Evolutionary conservation across 2,113 vertebrate genomes (phyloP).

Genomic region (Centropristis striata): DNA sequence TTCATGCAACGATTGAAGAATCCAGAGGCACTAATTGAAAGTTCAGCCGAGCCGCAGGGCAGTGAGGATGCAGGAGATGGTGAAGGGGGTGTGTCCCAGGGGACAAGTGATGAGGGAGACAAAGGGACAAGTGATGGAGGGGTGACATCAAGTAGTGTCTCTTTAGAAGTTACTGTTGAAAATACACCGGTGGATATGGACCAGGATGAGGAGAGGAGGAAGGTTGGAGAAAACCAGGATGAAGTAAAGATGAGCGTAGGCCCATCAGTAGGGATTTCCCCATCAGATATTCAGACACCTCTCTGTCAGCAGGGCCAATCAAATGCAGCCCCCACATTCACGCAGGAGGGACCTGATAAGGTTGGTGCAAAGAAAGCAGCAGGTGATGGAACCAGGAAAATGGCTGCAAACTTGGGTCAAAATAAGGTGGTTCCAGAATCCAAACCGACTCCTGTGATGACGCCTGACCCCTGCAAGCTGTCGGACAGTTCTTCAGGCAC

Average conservation of each 20-base stretch:
- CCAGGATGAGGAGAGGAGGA: constrained; percentile 49
- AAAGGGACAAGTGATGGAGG: constrained; percentile 68
- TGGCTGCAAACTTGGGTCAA: constrained; percentile 69
- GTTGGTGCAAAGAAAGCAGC: constrained; percentile 44
- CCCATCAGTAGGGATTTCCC: constrained; percentile 70
- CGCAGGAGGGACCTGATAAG: constrained; percentile 58
- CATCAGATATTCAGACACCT: constrained; percentile 67
- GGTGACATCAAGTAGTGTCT: constrained; percentile 79
- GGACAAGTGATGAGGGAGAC: constrained; percentile 70
- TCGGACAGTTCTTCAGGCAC: constrained; percentile 59
- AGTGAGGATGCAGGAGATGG: constrained; percentile 64
- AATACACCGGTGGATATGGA: constrained; percentile 55
- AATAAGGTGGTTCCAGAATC: constrained; percentile 62
- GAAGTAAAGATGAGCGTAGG: constrained; percentile 45
- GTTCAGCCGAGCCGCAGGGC: constrained; percentile 65
- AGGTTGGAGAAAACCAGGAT: constrained; percentile 45
- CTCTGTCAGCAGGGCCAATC: constrained; percentile 48
- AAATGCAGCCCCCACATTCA: constrained; percentile 45
- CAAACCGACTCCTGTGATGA: constrained; percentile 46
- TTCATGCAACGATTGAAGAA: constrained; percentile 91
- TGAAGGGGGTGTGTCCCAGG: constrained; percentile 69
- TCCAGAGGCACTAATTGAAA: constrained; percentile 77
- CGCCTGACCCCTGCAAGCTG: constrained; percentile 51
- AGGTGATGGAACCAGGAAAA: constrained; percentile 67
- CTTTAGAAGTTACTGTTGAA: constrained; percentile 84